phyloP scores from a whole-genome alignment of 1,140 invertebrate species.

The Ceratina australensis region DNA sequence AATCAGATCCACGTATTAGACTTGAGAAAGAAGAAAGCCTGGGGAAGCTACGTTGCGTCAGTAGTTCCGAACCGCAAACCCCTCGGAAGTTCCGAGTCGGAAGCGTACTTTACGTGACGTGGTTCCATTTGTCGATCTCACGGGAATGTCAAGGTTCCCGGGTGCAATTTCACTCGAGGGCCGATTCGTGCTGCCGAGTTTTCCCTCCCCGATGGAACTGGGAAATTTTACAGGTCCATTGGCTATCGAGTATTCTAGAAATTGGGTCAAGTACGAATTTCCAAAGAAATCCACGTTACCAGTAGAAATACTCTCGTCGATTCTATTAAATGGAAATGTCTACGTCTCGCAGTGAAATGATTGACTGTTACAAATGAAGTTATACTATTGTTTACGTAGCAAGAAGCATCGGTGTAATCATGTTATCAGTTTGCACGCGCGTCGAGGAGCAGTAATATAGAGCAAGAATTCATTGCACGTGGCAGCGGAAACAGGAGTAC shows the following conservation, averaged over 20 bases:
- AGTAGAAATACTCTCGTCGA: not conserved
- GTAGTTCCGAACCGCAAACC: conserved; percentile 17
- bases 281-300: not conserved
- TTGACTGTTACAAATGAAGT: too few relatives aligned
- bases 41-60: not conserved
- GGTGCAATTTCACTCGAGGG: conserved; percentile 42
- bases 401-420: not conserved
- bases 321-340: not conserved
- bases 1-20: too few relatives aligned
- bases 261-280: conserved; percentile 34
- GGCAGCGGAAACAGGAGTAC: not conserved
- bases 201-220: not conserved
- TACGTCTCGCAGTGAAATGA: too few relatives aligned
- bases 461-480: conserved; percentile 3
- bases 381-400: too few relatives aligned
- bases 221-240: conserved; percentile 11
- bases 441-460: not conserved
- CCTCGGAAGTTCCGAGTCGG: not conserved
- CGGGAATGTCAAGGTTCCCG: conserved; percentile 51
- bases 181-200: conserved; percentile 42
- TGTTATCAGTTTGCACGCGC: not conserved
- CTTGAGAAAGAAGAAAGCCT: too few relatives aligned
- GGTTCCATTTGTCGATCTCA: conserved; percentile 41
- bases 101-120: conserved; percentile 39
- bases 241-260: not conserved